phyloP scores from a whole-genome alignment of 2,888 invertebrate species.

The Panorpa germanica region DNA sequence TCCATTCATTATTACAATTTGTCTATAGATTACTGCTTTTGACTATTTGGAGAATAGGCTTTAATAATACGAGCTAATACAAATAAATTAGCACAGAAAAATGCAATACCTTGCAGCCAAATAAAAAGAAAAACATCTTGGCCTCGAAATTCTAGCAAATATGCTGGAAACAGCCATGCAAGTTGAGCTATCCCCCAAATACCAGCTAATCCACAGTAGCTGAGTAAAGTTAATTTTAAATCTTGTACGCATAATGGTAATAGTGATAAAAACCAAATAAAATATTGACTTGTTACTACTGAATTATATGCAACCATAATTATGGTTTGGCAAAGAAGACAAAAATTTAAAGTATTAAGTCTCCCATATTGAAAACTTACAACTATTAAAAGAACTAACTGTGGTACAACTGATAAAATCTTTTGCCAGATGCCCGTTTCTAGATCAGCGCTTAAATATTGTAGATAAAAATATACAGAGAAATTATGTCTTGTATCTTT shows the following conservation, averaged over 20 bases:
- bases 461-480: conserved; percentile 84
- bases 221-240: conserved; percentile 35
- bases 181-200: conserved; percentile 63
- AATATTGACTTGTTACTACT: conserved; percentile 94
- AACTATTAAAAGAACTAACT: conserved; percentile 42
- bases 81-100: conserved; percentile 67
- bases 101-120: conserved; percentile 67
- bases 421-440: conserved; percentile 37
- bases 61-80: conserved; percentile 37
- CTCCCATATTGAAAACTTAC: conserved; percentile 49
- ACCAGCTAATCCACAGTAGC: conserved; percentile 26
- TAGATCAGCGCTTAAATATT: conserved; percentile 55
- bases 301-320: conserved; percentile 86
- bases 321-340: conserved; percentile 66
- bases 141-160: conserved; percentile 77
- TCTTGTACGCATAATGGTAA: conserved; percentile 65
- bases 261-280: conserved; percentile 86
- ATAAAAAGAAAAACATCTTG: conserved; percentile 65
- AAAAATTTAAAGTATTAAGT: conserved; percentile 58
- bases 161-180: conserved; percentile 81
- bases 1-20: too few species aligned
- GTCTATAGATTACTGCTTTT: too few species aligned
- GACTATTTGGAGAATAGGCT: conserved; percentile 22
- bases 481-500: conserved; percentile 90
- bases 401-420: conserved; percentile 41